These are phyloP conservation scores for Cyrtodaria siliqua DNA, from an alignment of 2,888 invertebrate species.

Conservation along the genomic window DNA sequence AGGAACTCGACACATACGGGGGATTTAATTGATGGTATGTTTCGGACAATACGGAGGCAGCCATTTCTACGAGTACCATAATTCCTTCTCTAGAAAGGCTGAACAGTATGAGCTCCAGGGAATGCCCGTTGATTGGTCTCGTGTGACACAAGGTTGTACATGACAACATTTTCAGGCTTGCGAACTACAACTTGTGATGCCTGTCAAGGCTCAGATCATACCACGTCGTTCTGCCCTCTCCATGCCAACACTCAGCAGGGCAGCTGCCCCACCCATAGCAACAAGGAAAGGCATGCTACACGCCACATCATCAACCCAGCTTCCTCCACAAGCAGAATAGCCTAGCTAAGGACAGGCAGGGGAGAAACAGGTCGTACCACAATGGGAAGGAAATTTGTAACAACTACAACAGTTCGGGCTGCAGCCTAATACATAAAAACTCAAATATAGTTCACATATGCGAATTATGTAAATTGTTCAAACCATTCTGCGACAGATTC, in stretches of 20 bases:
- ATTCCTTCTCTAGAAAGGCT: conserved; percentile 7
- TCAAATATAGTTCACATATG: conserved; percentile 2
- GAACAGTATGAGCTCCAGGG: conserved; percentile 2
- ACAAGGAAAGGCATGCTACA: too few relatives aligned
- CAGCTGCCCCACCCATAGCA: too few relatives aligned
- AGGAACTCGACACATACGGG: neutral
- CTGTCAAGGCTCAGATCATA: too few relatives aligned
- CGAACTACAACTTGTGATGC: too few relatives aligned
- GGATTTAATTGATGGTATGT: neutral
- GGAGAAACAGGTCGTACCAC: neutral
- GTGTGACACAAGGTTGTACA: too few relatives aligned
- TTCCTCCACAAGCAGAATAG: too few relatives aligned
- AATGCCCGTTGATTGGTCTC: neutral
- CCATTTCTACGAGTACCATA: conserved; percentile 13
- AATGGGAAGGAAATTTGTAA: neutral
- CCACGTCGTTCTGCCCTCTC: too few relatives aligned
- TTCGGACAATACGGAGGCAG: neutral
- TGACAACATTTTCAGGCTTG: too few relatives aligned
- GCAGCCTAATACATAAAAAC: neutral
- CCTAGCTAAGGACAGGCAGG: too few relatives aligned
- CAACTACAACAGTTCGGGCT: neutral
- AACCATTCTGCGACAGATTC: neutral
- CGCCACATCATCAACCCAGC: too few relatives aligned
- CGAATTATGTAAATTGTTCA: neutral
- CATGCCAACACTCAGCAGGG: too few relatives aligned